Conservation (phyloP, 1,140 invertebrate species). For the Drosophila parabipectinata region DNA sequence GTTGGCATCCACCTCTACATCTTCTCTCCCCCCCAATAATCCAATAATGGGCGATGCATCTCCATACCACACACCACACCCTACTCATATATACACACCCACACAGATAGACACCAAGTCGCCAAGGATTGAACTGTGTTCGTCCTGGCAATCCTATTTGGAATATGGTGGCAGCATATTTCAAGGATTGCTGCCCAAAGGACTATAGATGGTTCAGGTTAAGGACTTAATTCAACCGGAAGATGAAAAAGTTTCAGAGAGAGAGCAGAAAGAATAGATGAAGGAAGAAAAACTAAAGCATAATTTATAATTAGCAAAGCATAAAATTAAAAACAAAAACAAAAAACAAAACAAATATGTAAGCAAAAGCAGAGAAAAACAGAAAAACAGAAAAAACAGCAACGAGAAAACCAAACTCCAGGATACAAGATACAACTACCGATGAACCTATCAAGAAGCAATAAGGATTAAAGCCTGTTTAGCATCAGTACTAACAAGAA, state of each 20-base stretch:
- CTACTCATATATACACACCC: background rate
- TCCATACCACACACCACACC: no score
- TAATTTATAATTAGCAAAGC: conserved; percentile 77
- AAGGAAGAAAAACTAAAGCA: conserved; percentile 47
- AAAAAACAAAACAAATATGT: conserved; percentile 10
- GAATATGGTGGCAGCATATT: conserved; percentile 22
- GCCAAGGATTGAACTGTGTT: conserved; percentile 26
- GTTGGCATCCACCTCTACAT: no score
- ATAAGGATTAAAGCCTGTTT: conserved; percentile 36
- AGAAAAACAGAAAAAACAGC: conserved; percentile 30
- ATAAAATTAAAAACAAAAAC: conserved; percentile 46
- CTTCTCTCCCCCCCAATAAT: no score
- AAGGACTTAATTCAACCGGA: conserved; percentile 12
- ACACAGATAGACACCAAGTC: background rate
- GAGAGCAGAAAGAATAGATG: conserved; percentile 3
- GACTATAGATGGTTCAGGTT: background rate
- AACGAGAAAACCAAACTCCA: conserved; percentile 11
- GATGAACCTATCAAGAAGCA: conserved; percentile 46
- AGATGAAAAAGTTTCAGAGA: background rate
- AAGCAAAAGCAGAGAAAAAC: conserved; percentile 24
- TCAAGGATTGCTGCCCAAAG: background rate
- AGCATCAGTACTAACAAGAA: conserved; percentile 6
- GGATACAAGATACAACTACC: conserved; percentile 11
- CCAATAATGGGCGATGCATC: no score
- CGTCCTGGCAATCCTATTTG: conserved; percentile 1